phyloP scores from a whole-genome alignment of 2,797 vertebrate genomes.

The Chiroxiphia lanceolata region DNA sequence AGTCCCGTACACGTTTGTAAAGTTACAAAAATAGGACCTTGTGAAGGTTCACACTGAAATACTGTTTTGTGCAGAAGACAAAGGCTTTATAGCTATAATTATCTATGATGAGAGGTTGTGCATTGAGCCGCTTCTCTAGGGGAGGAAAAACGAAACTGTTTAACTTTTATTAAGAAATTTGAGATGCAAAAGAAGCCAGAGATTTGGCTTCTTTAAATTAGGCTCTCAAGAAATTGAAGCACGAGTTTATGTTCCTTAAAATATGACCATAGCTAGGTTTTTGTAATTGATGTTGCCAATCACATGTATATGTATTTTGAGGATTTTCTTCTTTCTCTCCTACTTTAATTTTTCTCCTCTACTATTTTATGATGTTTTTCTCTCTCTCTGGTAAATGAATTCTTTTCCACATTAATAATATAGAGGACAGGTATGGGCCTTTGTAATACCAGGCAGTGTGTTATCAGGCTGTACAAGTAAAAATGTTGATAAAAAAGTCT shows the following conservation, averaged over 20 bases:
- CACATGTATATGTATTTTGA: background rate
- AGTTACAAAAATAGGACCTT: background rate
- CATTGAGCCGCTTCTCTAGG: accelerated
- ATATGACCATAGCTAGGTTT: background rate
- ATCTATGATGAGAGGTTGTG: background rate
- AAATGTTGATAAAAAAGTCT: background rate
- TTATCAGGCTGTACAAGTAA: background rate
- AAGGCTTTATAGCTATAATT: background rate
- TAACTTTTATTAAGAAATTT: background rate
- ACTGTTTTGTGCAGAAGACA: background rate
- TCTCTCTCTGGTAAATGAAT: background rate
- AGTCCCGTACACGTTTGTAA: background rate
- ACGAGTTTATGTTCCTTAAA: background rate
- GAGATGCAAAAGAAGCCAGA: background rate
- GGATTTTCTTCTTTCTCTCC: background rate
- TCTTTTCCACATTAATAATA: background rate
- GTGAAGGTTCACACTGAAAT: background rate
- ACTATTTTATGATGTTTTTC: background rate
- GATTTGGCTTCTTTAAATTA: background rate
- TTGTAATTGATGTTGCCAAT: background rate
- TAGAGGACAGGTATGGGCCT: background rate
- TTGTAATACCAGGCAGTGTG: background rate
- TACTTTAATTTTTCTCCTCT: background rate
- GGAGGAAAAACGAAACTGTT: background rate
- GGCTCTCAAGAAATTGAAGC: background rate